Conservation (phyloP, 1,140 invertebrate species). For the Eumaeus atala region DNA sequence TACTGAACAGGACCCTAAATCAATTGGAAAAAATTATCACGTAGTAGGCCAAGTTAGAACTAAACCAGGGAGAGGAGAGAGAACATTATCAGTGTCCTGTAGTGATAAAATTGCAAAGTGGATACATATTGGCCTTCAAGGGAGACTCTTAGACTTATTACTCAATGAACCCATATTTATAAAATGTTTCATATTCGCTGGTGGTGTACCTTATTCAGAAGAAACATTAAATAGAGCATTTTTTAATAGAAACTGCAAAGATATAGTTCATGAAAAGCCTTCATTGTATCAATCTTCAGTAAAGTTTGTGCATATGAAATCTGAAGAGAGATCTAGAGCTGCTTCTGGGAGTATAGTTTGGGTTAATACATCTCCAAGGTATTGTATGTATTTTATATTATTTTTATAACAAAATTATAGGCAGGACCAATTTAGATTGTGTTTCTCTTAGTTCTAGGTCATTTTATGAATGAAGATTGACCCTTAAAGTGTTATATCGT, state of each 20-base stretch:
- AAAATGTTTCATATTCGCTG: slow-evolving; percentile 82
- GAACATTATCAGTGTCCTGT: slow-evolving; percentile 91
- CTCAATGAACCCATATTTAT: slow-evolving; percentile 82
- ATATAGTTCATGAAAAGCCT: slow-evolving; percentile 36
- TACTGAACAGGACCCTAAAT: slow-evolving; percentile 72
- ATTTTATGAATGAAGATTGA: too few relatives aligned
- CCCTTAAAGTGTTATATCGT: too few relatives aligned
- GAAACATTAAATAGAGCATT: slow-evolving; percentile 81
- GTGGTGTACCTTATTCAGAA: slow-evolving; percentile 77
- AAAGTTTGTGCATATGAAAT: slow-evolving; percentile 40
- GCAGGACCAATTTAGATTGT: too few relatives aligned
- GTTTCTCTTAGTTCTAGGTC: too few relatives aligned
- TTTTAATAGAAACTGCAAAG: slow-evolving; percentile 37
- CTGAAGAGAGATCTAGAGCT: slow-evolving; percentile 30
- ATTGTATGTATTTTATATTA: slow-evolving; percentile 23
- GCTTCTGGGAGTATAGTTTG: slow-evolving; percentile 46
- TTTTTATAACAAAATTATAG: too few relatives aligned
- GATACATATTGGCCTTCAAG: slow-evolving; percentile 89
- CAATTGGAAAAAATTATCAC: slow-evolving; percentile 80
- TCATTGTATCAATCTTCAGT: slow-evolving; percentile 42
- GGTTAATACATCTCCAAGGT: slow-evolving; percentile 34
- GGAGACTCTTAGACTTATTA: slow-evolving; percentile 83
- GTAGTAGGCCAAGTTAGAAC: slow-evolving; percentile 83
- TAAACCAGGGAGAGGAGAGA: slow-evolving; percentile 94
- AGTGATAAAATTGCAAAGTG: slow-evolving; percentile 95